Evolutionary conservation across 2,113 vertebrate genomes (phyloP), one percentile per base, ranked within the genome.

Genomic region (Myotis lucifugus): DNA sequence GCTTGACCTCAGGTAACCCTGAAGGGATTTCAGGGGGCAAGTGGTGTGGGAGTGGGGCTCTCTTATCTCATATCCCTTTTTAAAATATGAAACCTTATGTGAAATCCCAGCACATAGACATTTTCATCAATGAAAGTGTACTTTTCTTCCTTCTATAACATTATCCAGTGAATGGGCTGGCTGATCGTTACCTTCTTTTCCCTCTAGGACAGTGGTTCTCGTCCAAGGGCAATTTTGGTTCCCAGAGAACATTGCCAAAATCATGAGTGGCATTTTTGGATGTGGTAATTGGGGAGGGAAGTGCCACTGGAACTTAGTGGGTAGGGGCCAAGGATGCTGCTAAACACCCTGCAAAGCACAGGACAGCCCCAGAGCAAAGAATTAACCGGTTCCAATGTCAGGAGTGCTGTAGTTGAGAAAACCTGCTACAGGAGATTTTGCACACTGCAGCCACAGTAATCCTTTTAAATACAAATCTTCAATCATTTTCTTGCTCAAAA

Each of bases 1-100:
- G 85, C 78, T 95, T 66, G 79, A 97, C 95, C 95, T 97, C 92
- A 96, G 82, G 93, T 97, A 54, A 94, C 94, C 94, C 64, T 18
- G n/a, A 89, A 83, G 48, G 87, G 50, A 77, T 77, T 95, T 96
- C 61, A 87, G 8, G 37, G 88, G 48, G 21, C 46, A 56, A 1
- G 10, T 82, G 56, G 46, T 37, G 0, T 69, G 74, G 42, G 32
- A 7, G 1, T 82, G 14, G 32, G 27, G 5, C 21, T 37, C 12
- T 86, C 42, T 83, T 91, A 50, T 70, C n/a, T 25, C 29, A 72
- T 13, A 48, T 5, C 17, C 29, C 34, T 88, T 52, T 86, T 90
- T 85, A 84, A 84, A 95, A 64, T 76, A 67, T 48, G 8, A 72
- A 61, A 83, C 54, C 15, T 21, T 17, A 34, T 9, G 25, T 56